Evolutionary conservation across 2,888 invertebrate genomes (phyloP).

Genomic region (Tetranychus piercei): DNA sequence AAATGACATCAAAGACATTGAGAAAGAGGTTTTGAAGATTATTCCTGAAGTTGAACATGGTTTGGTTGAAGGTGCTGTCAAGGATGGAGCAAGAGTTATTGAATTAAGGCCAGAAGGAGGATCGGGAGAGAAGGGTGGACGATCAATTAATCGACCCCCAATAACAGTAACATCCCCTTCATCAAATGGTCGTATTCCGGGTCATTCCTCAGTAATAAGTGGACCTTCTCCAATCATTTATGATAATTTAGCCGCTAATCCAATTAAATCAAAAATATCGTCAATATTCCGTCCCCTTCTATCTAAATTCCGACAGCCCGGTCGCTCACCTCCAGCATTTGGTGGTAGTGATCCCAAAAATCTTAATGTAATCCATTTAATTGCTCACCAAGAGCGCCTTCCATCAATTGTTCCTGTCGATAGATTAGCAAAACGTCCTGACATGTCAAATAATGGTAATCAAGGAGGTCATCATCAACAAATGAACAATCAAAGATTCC

Average conservation of each 20-base stretch:
- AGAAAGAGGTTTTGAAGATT: constrained; percentile 13
- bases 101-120: background rate
- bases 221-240: constrained; percentile 7
- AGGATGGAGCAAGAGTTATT: background rate
- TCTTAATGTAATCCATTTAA: constrained; percentile 14
- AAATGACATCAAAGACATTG: constrained; percentile 17
- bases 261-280: constrained; percentile 7
- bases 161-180: background rate
- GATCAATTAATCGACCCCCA: background rate
- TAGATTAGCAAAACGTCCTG: constrained; percentile 3
- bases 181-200: background rate
- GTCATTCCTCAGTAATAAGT: background rate
- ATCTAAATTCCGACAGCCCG: background rate
- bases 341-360: background rate
- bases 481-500: background rate
- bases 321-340: background rate
- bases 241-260: background rate
- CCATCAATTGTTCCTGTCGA: constrained; percentile 8
- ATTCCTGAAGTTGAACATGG: constrained; percentile 8
- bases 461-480: background rate
- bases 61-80: constrained; percentile 11
- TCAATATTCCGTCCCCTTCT: constrained; percentile 5
- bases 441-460: background rate
- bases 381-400: constrained; percentile 8
- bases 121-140: background rate